Percentiles rank a stretch among this genome's conserved stretches.
Conservation (phyloP, 30 jellyfish, hydroid and myxozoan species). For the Aurelia sp. region DNA sequence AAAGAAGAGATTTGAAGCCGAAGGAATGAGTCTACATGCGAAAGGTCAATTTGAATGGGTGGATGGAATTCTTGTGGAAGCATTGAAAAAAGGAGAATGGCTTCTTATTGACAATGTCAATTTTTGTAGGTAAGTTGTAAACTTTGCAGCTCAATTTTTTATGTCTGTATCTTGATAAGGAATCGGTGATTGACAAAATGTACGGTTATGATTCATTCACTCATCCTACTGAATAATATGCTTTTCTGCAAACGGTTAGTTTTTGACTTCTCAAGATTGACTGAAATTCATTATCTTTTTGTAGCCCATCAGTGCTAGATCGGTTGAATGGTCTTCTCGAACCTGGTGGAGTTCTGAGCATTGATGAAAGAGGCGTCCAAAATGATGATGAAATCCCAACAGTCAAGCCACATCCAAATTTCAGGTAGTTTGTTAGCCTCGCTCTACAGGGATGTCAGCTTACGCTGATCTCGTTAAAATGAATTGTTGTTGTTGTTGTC, state of each 20-base stretch:
- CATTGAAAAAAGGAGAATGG: slow-evolving; percentile 89
- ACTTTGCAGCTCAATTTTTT: no score
- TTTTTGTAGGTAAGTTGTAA: slow-evolving; percentile 75
- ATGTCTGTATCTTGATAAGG: no score
- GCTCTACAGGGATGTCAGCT: no score
- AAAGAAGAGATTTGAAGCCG: slow-evolving; percentile 46
- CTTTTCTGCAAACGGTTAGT: no score
- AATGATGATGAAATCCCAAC: slow-evolving; percentile 86
- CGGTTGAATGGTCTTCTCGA: slow-evolving; percentile 95
- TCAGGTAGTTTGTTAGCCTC: slow-evolving; percentile 49
- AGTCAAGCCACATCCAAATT: slow-evolving; percentile 86
- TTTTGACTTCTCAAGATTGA: no score
- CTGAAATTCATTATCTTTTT: background rate
- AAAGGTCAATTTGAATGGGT: slow-evolving; percentile 95
- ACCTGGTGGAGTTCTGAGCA: slow-evolving; percentile 89
- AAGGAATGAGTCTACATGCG: slow-evolving; percentile 38
- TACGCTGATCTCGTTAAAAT: no score
- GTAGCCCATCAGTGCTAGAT: slow-evolving; percentile 94
- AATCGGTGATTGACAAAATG: no score
- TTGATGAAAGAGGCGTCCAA: slow-evolving; percentile 92
- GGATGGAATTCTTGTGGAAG: slow-evolving; percentile 86
- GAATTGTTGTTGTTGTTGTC: no score
- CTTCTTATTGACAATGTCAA: slow-evolving; percentile 92
- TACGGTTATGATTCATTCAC: no score
- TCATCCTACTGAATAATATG: no score